Evolutionary conservation across 2,888 invertebrate species (phyloP), one percentile per base, ranked within the genome.

Genomic region (Eupithecia centaureata): DNA sequence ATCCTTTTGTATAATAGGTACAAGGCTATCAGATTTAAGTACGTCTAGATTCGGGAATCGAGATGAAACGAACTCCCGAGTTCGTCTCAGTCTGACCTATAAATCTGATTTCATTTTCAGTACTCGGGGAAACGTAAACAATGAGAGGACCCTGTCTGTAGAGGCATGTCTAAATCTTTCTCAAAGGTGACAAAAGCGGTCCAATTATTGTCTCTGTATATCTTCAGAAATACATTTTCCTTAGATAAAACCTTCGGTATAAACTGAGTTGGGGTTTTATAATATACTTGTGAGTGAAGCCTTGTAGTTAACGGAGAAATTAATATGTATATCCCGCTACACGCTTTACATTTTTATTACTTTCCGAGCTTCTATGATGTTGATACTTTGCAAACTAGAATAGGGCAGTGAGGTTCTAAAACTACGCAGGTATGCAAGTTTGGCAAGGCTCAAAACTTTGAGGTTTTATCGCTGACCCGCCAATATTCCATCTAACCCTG

Each of bases 401-500:
- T n/a, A n/a, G 51, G 30, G 30, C 18, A 18, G 12, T 3, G 47
- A 28, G 25, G 12, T 18, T 2, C 60, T 7, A 32, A 38, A 58
- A 28, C 52, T 58, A 58, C 25, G 27, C 54, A 38, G 30, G 59
- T 35, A 42, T 61, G 13, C 51, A 28, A 47, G 51, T 62, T 38
- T 59, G 33, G 33, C 56, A 27, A 15, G 52, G n/a, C 30, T 59
- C 33, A 42, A 28, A 68, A 65, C 59, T 68, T 61, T 54, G 27
- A 25, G 52, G 56, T 30, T 63, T 65, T 60, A 65, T 63, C 54
- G 54, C 69, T 66, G 66, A 70, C 63, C 66, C 65, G 32, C 56
- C 63, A 51, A 67, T 70, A 67, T 70, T 66, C 67, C 70, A 70
- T 66, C 56, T 60, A 65, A 66, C 63, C 65, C 28, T 52, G 57